These are phyloP conservation scores for Acrossocheilus wenchowensis DNA, from an alignment of 2,797 vertebrate species.

Conservation along the genomic window DNA sequence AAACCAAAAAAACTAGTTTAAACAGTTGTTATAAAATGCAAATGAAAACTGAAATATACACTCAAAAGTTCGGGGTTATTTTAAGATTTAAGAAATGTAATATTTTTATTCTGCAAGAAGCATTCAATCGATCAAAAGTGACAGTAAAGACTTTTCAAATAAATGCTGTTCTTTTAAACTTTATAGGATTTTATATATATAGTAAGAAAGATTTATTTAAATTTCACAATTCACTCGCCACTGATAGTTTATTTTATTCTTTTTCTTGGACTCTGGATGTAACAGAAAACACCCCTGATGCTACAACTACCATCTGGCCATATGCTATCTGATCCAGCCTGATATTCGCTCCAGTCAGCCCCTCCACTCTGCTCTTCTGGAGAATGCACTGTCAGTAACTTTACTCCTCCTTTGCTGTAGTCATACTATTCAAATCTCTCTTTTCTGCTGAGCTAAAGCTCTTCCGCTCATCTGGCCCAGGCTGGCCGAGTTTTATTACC, in stretches of 20 bases:
- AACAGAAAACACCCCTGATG: neutral
- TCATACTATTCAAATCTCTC: constrained; percentile 21
- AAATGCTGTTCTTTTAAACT: too few relatives aligned
- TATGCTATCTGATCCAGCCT: neutral
- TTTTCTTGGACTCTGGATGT: neutral
- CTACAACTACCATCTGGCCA: neutral
- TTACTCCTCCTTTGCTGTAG: constrained; percentile 20
- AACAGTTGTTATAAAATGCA: too few relatives aligned
- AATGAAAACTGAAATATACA: too few relatives aligned
- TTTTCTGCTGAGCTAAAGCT: constrained; percentile 52
- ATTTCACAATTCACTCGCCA: neutral
- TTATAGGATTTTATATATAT: too few relatives aligned
- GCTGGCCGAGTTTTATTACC: constrained; percentile 52
- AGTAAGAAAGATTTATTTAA: neutral
- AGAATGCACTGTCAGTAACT: constrained; percentile 19
- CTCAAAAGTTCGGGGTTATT: too few relatives aligned
- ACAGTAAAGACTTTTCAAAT: too few relatives aligned
- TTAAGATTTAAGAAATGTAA: too few relatives aligned
- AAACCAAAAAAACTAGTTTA: neutral
- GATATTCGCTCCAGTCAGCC: constrained; percentile 5
- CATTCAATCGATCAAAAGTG: too few relatives aligned
- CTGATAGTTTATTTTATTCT: neutral
- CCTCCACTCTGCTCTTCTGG: neutral
- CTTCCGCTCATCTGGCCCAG: constrained; percentile 28
- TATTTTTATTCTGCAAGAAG: too few relatives aligned